Conservation (phyloP, 2,113 vertebrate species). For the Cyprinodon variegatus region DNA sequence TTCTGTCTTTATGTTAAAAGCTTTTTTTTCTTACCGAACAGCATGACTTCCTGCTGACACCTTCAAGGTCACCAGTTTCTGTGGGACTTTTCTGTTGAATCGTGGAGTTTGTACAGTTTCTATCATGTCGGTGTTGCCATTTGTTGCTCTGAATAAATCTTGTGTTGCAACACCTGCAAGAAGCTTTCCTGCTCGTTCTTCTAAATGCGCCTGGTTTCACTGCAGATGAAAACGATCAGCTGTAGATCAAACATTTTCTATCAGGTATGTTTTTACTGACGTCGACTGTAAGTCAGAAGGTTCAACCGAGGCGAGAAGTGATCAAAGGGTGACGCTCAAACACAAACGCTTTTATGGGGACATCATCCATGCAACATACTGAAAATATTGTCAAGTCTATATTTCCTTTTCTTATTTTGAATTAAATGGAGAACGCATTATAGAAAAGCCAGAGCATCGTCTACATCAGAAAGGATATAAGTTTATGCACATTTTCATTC, state of each 20-base stretch:
- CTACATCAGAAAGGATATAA: too few species aligned
- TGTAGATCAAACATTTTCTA: too few species aligned
- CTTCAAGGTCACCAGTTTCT: slow-evolving; percentile 97
- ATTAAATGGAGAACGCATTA: too few species aligned
- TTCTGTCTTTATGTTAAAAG: background rate
- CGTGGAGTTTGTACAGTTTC: slow-evolving; percentile 99
- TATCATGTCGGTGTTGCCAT: slow-evolving; percentile 99
- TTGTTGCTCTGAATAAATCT: slow-evolving; percentile 98
- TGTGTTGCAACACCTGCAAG: slow-evolving; percentile 87
- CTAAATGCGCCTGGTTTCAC: background rate
- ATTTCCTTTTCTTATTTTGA: too few species aligned
- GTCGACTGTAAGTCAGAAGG: background rate
- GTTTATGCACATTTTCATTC: too few species aligned
- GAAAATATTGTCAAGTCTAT: too few species aligned
- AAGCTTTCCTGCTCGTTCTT: slow-evolving; percentile 1
- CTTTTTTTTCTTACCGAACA: slow-evolving; percentile 92
- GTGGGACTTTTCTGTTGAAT: slow-evolving; percentile 97
- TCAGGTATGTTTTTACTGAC: too few species aligned
- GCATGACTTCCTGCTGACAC: slow-evolving; percentile 98
- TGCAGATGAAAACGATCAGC: background rate
- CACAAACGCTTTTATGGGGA: too few species aligned
- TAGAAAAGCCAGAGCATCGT: too few species aligned
- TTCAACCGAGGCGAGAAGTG: background rate
- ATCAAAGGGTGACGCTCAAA: too few species aligned
- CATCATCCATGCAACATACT: too few species aligned